Conservation (phyloP, 1,140 invertebrate genomes). For the Rhyacophila brunnea region DNA sequence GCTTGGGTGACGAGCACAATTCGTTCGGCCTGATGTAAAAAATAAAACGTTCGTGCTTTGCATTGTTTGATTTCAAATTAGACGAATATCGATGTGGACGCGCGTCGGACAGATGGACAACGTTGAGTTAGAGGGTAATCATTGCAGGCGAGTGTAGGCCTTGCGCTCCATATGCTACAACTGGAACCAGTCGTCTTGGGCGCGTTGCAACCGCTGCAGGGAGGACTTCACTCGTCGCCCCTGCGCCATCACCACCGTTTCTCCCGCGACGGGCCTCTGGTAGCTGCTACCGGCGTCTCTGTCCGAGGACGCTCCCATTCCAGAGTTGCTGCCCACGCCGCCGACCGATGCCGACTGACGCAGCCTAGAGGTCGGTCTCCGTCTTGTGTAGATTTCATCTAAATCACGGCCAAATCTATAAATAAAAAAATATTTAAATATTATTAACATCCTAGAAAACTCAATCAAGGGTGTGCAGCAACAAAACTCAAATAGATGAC, state of each 20-base stretch:
- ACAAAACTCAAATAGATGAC: not conserved
- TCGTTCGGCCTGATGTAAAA: too few relatives aligned
- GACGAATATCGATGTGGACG: too few relatives aligned
- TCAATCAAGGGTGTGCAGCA: too few relatives aligned
- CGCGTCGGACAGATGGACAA: too few relatives aligned
- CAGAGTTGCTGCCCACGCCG: conserved; percentile 39
- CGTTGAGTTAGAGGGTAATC: too few relatives aligned
- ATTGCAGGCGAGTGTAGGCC: conserved; percentile 39
- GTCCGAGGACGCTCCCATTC: conserved; percentile 25
- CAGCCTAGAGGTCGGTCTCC: conserved; percentile 54
- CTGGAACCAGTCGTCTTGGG: conserved; percentile 86
- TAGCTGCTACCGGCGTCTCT: conserved; percentile 26
- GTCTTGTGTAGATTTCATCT: conserved; percentile 54
- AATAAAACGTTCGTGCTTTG: too few relatives aligned
- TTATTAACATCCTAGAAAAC: too few relatives aligned
- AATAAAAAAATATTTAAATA: too few relatives aligned
- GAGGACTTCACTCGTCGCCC: conserved; percentile 75
- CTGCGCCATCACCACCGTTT: conserved; percentile 73
- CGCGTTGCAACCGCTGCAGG: conserved; percentile 73
- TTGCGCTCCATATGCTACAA: conserved; percentile 69
- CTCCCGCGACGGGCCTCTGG: conserved; percentile 47
- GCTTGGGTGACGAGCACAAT: too few relatives aligned
- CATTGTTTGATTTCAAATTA: too few relatives aligned
- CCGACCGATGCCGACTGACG: conserved; percentile 56
- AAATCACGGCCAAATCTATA: conserved; percentile 58